Conservation (phyloP, 1,140 invertebrate genomes). For the Pteromalus puparum region DNA sequence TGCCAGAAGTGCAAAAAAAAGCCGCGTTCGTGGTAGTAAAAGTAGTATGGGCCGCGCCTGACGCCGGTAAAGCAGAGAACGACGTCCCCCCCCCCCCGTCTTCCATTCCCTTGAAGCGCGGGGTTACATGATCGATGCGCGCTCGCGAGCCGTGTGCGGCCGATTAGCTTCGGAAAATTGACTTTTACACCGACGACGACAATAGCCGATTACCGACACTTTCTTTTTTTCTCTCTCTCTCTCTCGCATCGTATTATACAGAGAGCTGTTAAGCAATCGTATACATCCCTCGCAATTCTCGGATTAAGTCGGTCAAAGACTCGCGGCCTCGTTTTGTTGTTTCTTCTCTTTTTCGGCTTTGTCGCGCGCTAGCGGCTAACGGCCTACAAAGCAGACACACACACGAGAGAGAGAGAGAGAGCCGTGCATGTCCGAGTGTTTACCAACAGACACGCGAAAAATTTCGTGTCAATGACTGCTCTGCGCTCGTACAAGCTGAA, state of each 20-base stretch:
- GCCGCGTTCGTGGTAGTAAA: neutral
- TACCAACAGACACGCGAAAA: neutral
- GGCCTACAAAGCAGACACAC: neutral
- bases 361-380: constrained; percentile 14
- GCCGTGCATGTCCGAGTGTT: neutral
- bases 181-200: neutral
- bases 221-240: neutral
- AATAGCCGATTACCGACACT: neutral
- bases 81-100: no score
- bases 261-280: no score
- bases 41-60: neutral
- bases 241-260: no score
- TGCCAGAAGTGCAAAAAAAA: neutral
- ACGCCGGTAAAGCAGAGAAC: neutral
- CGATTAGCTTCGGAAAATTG: neutral
- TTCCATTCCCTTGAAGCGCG: neutral
- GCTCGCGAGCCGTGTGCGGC: no score
- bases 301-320: neutral
- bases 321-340: constrained; percentile 33
- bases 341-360: neutral
- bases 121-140: neutral
- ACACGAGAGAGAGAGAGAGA: no score
- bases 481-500: neutral
- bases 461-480: neutral
- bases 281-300: no score